Evolutionary conservation across 2,797 vertebrate species (phyloP).

Genomic region (Ctenochaetus hawaiiensis): DNA sequence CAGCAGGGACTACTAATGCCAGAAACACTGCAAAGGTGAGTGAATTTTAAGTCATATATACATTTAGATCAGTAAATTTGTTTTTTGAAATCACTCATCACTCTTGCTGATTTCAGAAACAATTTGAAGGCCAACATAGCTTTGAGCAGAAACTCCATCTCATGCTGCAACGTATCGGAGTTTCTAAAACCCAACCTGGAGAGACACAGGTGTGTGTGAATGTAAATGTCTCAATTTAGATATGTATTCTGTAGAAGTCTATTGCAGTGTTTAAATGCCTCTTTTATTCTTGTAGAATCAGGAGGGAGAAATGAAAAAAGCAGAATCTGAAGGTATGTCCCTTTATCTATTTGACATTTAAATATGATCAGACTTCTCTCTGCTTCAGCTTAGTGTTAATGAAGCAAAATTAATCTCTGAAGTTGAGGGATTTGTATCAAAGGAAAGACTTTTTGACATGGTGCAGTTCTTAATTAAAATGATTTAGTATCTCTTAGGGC

Average conservation of each 20-base stretch:
- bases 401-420: conserved; percentile 39
- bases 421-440: conserved; percentile 38
- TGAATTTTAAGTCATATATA: not conserved
- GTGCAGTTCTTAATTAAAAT: conserved; percentile 31
- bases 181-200: conserved; percentile 92
- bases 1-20: conserved; percentile 81
- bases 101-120: conserved; percentile 85
- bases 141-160: conserved; percentile 96
- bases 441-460: conserved; percentile 21
- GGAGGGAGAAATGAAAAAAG: conserved; percentile 85
- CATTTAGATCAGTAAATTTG: not conserved
- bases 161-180: conserved; percentile 95
- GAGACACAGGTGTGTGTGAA: conserved; percentile 75
- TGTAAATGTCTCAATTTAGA: conserved; percentile 29
- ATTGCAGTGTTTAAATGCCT: conserved; percentile 14
- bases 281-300: conserved; percentile 71
- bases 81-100: conserved; percentile 6
- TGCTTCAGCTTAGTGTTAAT: conserved; percentile 32
- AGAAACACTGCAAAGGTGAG: conserved; percentile 88
- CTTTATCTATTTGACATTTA: conserved; percentile 34
- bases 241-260: not conserved
- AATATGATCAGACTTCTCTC: conserved; percentile 25
- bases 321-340: conserved; percentile 83
- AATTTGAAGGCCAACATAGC: conserved; percentile 90
- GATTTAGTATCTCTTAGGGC: conserved; percentile 24